phyloP scores from a whole-genome alignment of 2,888 invertebrate species.

The Melanchra persicariae region DNA sequence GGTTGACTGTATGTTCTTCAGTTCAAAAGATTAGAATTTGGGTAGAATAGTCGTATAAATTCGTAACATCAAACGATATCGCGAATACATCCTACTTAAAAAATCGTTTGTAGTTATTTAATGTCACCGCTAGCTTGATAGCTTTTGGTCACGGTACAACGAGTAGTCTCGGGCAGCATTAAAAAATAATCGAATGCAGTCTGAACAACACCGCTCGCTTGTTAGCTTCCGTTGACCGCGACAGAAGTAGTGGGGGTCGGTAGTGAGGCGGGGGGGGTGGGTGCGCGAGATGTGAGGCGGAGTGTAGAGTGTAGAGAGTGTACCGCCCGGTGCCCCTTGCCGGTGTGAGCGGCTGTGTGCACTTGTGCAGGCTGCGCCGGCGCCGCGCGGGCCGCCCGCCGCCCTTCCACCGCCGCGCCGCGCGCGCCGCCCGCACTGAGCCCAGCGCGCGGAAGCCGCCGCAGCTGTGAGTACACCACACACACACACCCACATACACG shows the following conservation, averaged over 20 bases:
- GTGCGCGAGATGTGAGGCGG: constrained; percentile 39
- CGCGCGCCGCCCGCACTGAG: constrained; percentile 83
- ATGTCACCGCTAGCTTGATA: neutral
- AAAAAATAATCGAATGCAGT: neutral
- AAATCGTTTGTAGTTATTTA: neutral
- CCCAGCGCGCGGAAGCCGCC: constrained; percentile 86
- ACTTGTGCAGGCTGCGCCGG: constrained; percentile 87
- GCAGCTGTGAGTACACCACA: constrained; percentile 77
- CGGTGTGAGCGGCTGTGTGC: neutral
- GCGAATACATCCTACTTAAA: neutral
- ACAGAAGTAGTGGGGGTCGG: neutral
- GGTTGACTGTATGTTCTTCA: neutral
- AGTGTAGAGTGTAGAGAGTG: no score
- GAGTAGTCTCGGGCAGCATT: neutral
- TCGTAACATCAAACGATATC: neutral
- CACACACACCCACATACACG: neutral
- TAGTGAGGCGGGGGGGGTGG: neutral
- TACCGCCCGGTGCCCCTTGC: no score
- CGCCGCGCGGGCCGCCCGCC: constrained; percentile 89
- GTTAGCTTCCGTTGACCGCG: neutral
- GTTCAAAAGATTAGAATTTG: neutral
- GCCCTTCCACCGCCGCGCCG: constrained; percentile 89
- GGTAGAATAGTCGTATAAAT: neutral
- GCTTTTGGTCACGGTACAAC: neutral
- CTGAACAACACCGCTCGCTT: neutral